Evolutionary conservation across 2,888 invertebrate genomes (phyloP), one percentile per base, ranked within the genome.

Genomic region (Altica lythri): DNA sequence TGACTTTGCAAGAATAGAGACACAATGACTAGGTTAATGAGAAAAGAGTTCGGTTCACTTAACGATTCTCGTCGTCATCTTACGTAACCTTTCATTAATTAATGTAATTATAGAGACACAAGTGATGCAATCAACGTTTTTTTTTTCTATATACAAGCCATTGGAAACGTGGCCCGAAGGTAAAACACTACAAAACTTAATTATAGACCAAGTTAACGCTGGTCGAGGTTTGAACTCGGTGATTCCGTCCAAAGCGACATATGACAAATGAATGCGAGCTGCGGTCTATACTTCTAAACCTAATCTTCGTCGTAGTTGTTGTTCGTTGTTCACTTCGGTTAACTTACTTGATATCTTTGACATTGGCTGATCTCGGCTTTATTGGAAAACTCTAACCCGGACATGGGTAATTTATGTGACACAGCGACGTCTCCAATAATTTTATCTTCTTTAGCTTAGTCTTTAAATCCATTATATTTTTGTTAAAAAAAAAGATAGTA

Each of bases 231-330:
- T 51, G 54, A 60, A 55, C 56, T 65, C 65, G 66, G 69, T 68
- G 72, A 72, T 73, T 73, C 71, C 64, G 65, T 68, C 63, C 68
- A 69, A 71, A 65, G 71, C 70, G 72, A 71, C 72, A 72, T 70
- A 71, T 72, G 74, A 74, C 74, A 74, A 72, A 73, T 73, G 72
- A 68, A 71, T 70, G 56, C 13, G 40, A 40, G 40, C 19, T 40
- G 40, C 40, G 40, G 14, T n/a, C 17, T 9, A 60, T 56, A 55
- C 54, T 53, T 60, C 55, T 63, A n/a, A n/a, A n/a, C n/a, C n/a
- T n/a, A n/a, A n/a, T n/a, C n/a, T n/a, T n/a, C n/a, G n/a, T n/a
- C n/a, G n/a, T n/a, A n/a, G n/a, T n/a, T n/a, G n/a, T n/a, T n/a
- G n/a, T n/a, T n/a, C n/a, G n/a, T n/a, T n/a, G n/a, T n/a, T n/a